A percentile compares a stretch with the other conserved stretches of the same genome.
Evolutionary conservation across 2,888 invertebrate species (phyloP).

Genomic region (Sclerodermus sp.): DNA sequence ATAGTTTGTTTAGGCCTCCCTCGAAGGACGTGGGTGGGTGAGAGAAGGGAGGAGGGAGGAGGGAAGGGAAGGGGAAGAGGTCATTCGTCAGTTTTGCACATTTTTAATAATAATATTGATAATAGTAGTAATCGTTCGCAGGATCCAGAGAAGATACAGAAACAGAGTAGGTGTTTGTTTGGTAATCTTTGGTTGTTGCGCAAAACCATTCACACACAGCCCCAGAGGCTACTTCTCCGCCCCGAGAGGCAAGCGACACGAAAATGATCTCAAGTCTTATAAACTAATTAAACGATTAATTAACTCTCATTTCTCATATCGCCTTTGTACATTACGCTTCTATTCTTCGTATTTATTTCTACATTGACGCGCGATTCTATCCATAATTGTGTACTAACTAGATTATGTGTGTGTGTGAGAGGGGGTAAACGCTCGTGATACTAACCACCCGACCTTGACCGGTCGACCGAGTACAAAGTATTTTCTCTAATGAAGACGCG

Average conservation of each 20-base stretch:
- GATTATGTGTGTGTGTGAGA: neutral
- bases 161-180: too few species aligned
- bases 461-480: constrained; percentile 51
- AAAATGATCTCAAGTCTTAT: constrained; percentile 54
- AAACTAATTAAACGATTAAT: constrained; percentile 43
- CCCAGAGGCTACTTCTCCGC: too few species aligned
- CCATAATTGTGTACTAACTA: constrained; percentile 25
- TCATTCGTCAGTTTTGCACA: too few species aligned
- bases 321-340: constrained; percentile 53
- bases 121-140: too few species aligned
- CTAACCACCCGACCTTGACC: constrained; percentile 31
- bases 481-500: constrained; percentile 20
- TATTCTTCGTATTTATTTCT: constrained; percentile 53
- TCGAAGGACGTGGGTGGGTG: too few species aligned
- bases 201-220: too few species aligned
- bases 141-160: too few species aligned
- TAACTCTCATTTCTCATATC: constrained; percentile 33
- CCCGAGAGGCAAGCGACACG: constrained; percentile 30
- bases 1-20: too few species aligned
- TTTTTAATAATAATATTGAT: too few species aligned
- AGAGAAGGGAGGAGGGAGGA: too few species aligned
- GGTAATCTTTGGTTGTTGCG: too few species aligned
- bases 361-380: constrained; percentile 33
- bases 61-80: too few species aligned
- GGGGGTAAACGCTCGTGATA: constrained; percentile 17